A percentile compares a stretch with the other conserved stretches of the same genome.
Conservation (phyloP, 2,113 vertebrate species). For the Misgurnus anguillicaudatus region DNA sequence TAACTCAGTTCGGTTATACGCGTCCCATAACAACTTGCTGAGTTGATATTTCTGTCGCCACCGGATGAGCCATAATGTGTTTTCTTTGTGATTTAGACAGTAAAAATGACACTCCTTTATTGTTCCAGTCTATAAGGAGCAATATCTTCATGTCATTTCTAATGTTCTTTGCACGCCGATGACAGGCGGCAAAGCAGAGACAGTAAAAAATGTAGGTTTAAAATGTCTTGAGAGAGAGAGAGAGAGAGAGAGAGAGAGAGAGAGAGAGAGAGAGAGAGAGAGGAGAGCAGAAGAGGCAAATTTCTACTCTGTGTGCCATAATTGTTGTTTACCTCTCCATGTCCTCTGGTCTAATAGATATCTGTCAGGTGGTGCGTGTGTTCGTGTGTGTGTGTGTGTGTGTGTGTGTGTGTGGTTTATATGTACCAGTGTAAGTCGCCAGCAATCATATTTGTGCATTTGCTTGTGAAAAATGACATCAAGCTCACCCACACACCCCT, state of each 20-base stretch:
- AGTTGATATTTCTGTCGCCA: slow-evolving; percentile 23
- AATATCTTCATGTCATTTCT: slow-evolving; percentile 21
- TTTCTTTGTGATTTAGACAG: background rate
- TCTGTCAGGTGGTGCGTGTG: slow-evolving; percentile 30
- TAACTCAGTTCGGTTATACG: slow-evolving; percentile 4
- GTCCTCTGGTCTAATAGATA: slow-evolving; percentile 42
- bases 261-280: background rate
- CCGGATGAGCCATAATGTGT: slow-evolving; percentile 9
- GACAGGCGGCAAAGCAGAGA: background rate
- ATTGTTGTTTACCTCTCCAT: slow-evolving; percentile 43
- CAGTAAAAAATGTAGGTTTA: background rate
- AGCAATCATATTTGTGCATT: slow-evolving; percentile 9
- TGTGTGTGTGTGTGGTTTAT: background rate
- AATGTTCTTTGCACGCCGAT: slow-evolving; percentile 1
- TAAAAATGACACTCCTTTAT: slow-evolving; percentile 16
- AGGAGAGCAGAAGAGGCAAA: no score
- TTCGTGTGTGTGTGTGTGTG: slow-evolving; percentile 17
- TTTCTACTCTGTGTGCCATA: slow-evolving; percentile 10
- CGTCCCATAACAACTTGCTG: slow-evolving; percentile 27
- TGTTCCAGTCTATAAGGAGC: slow-evolving; percentile 31
- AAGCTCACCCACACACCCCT: slow-evolving; percentile 29
- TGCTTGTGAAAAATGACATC: background rate
- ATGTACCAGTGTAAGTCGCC: background rate
- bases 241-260: background rate
- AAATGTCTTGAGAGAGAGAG: background rate